These are phyloP conservation scores for Odontomyia ornata DNA, from an alignment of 2,888 invertebrate genomes.

Conservation along the genomic window DNA sequence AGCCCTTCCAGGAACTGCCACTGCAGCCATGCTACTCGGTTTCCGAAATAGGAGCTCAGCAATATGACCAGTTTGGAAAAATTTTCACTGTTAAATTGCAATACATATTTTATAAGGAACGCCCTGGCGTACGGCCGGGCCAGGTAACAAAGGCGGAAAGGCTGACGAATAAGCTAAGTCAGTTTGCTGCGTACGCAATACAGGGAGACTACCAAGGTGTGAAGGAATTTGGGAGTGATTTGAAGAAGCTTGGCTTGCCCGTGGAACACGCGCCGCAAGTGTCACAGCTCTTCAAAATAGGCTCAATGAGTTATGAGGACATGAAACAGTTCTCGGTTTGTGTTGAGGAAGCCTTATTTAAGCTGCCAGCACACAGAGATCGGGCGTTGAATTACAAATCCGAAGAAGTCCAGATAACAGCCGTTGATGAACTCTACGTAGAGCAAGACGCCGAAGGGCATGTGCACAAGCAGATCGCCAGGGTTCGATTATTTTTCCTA, in stretches of 20 bases:
- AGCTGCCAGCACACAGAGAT: conserved; percentile 84
- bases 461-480: conserved; percentile 88
- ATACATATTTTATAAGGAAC: conserved; percentile 97
- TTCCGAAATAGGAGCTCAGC: conserved; percentile 94
- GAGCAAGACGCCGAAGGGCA: conserved; percentile 87
- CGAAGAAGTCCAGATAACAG: conserved; percentile 94
- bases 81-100: conserved; percentile 96
- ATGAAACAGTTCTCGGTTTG: conserved; percentile 90
- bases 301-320: conserved; percentile 87
- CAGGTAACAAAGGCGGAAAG: conserved; percentile 94
- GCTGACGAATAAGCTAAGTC: conserved; percentile 88
- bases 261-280: conserved; percentile 97
- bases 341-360: conserved; percentile 93
- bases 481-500: conserved; percentile 94
- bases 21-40: conserved; percentile 94
- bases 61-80: conserved; percentile 98
- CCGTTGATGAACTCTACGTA: conserved; percentile 91
- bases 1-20: conserved; percentile 94
- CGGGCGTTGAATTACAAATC: conserved; percentile 91
- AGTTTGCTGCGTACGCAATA: conserved; percentile 93
- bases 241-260: conserved; percentile 91
- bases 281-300: conserved; percentile 95
- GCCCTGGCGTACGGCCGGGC: conserved; percentile 94
- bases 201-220: conserved; percentile 93
- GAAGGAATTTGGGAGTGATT: conserved; percentile 91